Base-by-base conservation (phyloP, 92 coral and sea anemone genomes). In the Montipora capitata region DNA sequence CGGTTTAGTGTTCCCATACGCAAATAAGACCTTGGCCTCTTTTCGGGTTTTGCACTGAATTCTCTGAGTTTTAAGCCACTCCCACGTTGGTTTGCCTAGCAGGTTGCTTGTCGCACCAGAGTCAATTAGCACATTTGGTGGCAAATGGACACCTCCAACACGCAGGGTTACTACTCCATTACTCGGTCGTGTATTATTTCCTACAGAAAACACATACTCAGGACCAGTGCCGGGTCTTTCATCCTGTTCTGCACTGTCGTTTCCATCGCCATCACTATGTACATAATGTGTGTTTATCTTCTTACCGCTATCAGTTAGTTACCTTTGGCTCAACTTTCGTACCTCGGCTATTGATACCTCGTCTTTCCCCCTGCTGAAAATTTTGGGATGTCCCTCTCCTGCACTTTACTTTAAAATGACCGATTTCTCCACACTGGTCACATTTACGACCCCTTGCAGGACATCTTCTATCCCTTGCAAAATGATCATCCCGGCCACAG, bases 81-180 rank as follows among this genome's bases (percentile, higher is more conserved):
- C 86, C 91, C 91, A 79, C 14, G 79, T 58, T 40, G 11, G 20
- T 15, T 77, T 18, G 59, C 79, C 91, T 10, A 79, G n/a, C 4
- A 81, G 58, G 52, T 82, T 74, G 77, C 87, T 27, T 7, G 87
- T 70, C 4, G 68, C 67, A 8, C 83, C 88, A 3, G 88, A 88
- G 54, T 81, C 88, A 42, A 81, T 73, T 14, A 88, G 63, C 27
- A 81, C 92, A 74, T 81, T 74, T 27, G 35, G 35, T 42, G 78
- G 58, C 82, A 81, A 54, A 11, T 72, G 48, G 13, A 81, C 82
- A 11, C 88, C 88, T 71, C 77, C 88, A 17, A 74, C 68, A 52
- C 3, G 48, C 3, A 88, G 76, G n/a, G 73, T 72, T 41, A 74
- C 92, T 16, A 62, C 43, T 43, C 83, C 82, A 5, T 42, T 56